Conservation (phyloP, 2,888 invertebrate species). For the Pinctada fucata region DNA sequence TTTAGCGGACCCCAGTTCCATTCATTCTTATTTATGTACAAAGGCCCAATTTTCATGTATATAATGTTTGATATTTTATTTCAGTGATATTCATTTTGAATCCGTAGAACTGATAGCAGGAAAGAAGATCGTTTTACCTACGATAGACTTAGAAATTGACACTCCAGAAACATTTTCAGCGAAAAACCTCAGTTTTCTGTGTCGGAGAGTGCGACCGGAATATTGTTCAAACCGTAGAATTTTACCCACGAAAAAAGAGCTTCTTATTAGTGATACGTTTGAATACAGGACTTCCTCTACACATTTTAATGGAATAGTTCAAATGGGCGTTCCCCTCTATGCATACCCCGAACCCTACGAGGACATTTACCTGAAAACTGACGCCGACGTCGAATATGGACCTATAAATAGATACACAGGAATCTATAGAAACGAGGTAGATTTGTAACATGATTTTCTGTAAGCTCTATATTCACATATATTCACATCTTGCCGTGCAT, state of each 20-base stretch:
- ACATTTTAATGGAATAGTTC: conserved; percentile 39
- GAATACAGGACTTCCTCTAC: conserved; percentile 48
- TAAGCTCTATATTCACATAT: too few relatives aligned
- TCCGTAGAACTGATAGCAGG: conserved; percentile 42
- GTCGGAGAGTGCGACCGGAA: conserved; percentile 50
- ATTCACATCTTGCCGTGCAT: too few relatives aligned
- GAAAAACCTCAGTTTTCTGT: conserved; percentile 45
- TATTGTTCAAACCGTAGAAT: conserved; percentile 36
- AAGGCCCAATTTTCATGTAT: too few relatives aligned
- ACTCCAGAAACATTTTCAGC: conserved; percentile 41
- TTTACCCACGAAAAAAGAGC: conserved; percentile 35
- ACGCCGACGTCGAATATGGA: conserved; percentile 11
- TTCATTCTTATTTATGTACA: too few relatives aligned
- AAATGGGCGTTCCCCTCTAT: conserved; percentile 48
- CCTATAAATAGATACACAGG: conserved; percentile 1
- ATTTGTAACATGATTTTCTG: not conserved
- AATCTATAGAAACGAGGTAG: conserved; percentile 28
- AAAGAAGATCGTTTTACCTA: conserved; percentile 30
- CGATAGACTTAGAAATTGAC: conserved; percentile 39
- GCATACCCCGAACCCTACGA: conserved; percentile 47
- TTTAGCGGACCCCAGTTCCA: too few relatives aligned
- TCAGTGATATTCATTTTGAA: conserved; percentile 39
- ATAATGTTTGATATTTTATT: not conserved
- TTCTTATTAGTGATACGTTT: conserved; percentile 51
- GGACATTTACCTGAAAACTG: conserved; percentile 50